Evolutionary conservation across 2,888 invertebrate species (phyloP), one percentile per base, ranked within the genome.

Genomic region (Zootermopsis nevadensis): DNA sequence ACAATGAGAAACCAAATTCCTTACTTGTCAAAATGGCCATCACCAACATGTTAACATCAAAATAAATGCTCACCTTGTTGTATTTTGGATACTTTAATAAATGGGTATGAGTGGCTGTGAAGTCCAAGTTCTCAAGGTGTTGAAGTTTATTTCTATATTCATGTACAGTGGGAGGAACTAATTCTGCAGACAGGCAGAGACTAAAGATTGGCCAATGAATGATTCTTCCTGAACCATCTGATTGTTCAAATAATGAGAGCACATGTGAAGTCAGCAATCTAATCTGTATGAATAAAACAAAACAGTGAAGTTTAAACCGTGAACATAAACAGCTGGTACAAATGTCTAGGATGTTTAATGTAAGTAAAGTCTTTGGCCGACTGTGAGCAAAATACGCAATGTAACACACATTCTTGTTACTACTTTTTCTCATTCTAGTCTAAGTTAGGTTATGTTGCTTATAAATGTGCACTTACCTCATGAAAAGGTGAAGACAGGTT

Each of bases 121-220:
- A 94, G 2, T 94, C 91, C 85, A 98, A 91, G 87, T 94, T 94
- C 86, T 95, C 95, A 33, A 98, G 89, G 82, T 93, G 90, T 83
- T 94, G 91, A 60, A 98, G 88, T 88, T 96, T 95, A 66, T 95
- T 93, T 84, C 98, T 92, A 88, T 97, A 98, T 38, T 94, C 95
- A 86, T 95, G 94, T 4, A 98, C 93, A 10, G 93, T 94, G 0
- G 94, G 92, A 30, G 92, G 91, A 72, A 94, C 93, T 33, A 91
- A 91, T 89, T 98, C 97, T 0, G 95, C 94, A 81, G 92, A 89
- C 82, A 89, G 87, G 85, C 95, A 95, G 82, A 93, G 91, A 31
- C 91, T 91, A 87, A 96, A 96, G 2, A 96, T 89, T 22, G 86
- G 82, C 48, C 76, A 81, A 0, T 88, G 88, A 0, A 89, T 90